phyloP scores from a whole-genome alignment of 2,113 vertebrate genomes.

The Tichodroma muraria region DNA sequence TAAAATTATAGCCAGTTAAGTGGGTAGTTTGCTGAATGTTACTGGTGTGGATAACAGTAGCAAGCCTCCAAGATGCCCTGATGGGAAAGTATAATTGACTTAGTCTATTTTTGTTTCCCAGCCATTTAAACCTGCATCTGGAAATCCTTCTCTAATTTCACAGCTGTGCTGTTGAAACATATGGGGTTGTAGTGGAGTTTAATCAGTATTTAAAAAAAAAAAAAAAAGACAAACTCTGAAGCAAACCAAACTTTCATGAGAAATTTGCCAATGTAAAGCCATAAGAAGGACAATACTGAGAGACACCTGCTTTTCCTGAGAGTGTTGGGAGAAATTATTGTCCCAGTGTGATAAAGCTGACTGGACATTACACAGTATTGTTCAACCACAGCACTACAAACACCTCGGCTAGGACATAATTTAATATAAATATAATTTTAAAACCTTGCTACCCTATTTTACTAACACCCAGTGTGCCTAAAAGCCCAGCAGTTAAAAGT shows the following conservation, averaged over 20 bases:
- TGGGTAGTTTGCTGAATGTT: conserved; percentile 40
- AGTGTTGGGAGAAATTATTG: not conserved
- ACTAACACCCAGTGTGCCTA: not conserved
- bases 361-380: not conserved
- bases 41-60: conserved; percentile 53
- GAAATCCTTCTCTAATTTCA: conserved; percentile 60
- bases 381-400: not conserved
- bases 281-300: not conserved
- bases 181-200: not conserved
- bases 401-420: not conserved
- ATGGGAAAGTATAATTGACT: conserved; percentile 39
- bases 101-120: conserved; percentile 41
- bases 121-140: conserved; percentile 53
- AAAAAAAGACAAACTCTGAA: not conserved
- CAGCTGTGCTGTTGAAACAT: conserved; percentile 24
- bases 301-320: not conserved
- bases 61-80: conserved; percentile 47
- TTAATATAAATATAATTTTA: not conserved
- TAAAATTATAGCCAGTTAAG: conserved; percentile 62
- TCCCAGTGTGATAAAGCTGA: not conserved
- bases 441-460: not conserved
- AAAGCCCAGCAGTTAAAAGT: not conserved
- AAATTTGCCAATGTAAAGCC: not conserved
- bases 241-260: not conserved
- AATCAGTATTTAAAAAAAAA: not conserved